Conservation (phyloP, 2,888 invertebrate species). For the Drosophila anomalipes region DNA sequence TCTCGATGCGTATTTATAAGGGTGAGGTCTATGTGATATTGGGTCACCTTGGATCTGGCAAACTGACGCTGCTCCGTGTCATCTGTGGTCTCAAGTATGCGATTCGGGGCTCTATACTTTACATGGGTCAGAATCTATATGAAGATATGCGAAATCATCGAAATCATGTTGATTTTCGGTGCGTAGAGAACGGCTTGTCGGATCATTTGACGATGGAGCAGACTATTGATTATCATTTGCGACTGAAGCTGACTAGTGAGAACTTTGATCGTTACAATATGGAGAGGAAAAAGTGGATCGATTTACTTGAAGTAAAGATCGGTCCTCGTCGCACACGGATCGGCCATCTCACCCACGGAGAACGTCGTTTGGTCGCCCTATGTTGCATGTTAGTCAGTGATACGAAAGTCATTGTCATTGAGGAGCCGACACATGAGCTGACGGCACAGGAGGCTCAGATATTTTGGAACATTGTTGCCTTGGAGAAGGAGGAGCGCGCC, state of each 20-base stretch:
- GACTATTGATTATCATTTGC: conserved; percentile 92
- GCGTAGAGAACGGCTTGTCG: conserved; percentile 92
- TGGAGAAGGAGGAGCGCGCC: conserved; percentile 89
- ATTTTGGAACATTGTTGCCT: conserved; percentile 92
- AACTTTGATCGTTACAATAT: conserved; percentile 85
- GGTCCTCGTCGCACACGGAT: conserved; percentile 87
- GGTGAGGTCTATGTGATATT: conserved; percentile 87
- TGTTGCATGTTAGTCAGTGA: conserved; percentile 90
- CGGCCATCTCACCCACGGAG: conserved; percentile 89
- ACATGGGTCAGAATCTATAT: conserved; percentile 86
- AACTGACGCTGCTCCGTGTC: conserved; percentile 95
- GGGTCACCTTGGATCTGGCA: conserved; percentile 93
- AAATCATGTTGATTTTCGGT: conserved; percentile 90
- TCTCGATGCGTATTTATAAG: conserved; percentile 72
- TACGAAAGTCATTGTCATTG: conserved; percentile 86
- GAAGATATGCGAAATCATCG: conserved; percentile 86
- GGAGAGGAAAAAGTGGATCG: conserved; percentile 88
- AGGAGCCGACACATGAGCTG: conserved; percentile 81
- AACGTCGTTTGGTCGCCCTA: conserved; percentile 90
- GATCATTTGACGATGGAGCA: conserved; percentile 92
- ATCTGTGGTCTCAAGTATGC: conserved; percentile 91
- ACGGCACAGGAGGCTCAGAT: conserved; percentile 91
- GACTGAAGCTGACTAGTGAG: conserved; percentile 86
- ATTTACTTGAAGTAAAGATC: conserved; percentile 87
- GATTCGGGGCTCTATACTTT: conserved; percentile 72